Conservation (phyloP, 2,797 vertebrate species). For the Sebastes oblongus region DNA sequence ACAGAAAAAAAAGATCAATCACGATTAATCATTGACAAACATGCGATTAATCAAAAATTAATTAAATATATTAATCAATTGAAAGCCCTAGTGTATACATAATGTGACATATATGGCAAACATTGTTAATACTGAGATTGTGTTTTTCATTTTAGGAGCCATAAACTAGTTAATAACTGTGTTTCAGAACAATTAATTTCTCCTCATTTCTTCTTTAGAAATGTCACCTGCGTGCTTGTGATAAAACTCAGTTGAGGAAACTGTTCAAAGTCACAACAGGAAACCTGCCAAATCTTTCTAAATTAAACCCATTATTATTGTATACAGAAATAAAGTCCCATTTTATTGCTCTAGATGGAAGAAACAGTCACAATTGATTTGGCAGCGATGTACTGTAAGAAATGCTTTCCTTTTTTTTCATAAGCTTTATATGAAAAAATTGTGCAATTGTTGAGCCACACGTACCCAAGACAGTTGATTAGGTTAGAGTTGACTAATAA, state of each 20-base stretch:
- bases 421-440: not conserved
- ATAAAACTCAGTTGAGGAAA: not conserved
- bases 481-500: not conserved
- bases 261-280: not conserved
- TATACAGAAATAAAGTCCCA: not conserved
- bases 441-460: not conserved
- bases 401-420: not conserved
- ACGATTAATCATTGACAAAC: no score
- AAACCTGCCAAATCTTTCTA: not conserved
- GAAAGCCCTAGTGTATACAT: rapidly evolving
- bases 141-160: not conserved
- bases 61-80: no score
- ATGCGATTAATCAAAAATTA: no score
- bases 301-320: not conserved
- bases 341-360: constrained; percentile 14
- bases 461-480: not conserved
- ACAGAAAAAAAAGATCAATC: no score
- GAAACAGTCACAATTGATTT: not conserved
- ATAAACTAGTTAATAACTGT: not conserved
- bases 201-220: not conserved
- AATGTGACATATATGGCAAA: not conserved
- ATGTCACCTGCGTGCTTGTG: not conserved
- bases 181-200: not conserved
- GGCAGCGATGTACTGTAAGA: not conserved
- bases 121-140: not conserved